Evolutionary conservation across 92 coral and sea anemone genomes (phyloP).

Genomic region (Paramuricea clavata): DNA sequence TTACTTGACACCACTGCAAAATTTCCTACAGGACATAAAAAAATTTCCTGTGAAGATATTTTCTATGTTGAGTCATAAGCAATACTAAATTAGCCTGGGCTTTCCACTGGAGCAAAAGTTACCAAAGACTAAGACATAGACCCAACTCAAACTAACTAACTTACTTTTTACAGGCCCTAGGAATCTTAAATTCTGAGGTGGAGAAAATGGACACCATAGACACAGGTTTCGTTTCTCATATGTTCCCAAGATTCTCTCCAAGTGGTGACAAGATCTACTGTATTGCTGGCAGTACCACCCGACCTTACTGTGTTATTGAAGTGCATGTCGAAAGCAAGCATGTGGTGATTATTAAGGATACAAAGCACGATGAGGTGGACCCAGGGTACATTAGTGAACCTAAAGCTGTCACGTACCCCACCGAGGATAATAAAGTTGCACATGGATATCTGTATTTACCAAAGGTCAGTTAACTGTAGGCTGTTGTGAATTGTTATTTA

Average conservation of each 20-base stretch:
- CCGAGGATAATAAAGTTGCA: constrained; percentile 73
- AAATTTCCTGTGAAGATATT: no score
- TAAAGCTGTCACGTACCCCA: constrained; percentile 73
- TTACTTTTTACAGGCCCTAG: constrained; percentile 61
- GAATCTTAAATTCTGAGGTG: constrained; percentile 70
- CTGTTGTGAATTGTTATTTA: no score
- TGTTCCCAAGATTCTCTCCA: constrained; percentile 64
- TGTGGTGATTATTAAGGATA: constrained; percentile 71
- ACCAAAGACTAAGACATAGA: no score
- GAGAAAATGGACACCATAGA: constrained; percentile 68
- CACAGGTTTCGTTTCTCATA: constrained; percentile 70
- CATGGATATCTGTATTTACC: constrained; percentile 91
- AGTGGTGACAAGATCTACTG: constrained; percentile 77
- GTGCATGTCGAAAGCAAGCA: constrained; percentile 66
- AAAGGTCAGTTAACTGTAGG: constrained; percentile 61
- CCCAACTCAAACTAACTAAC: background rate
- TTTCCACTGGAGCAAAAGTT: no score
- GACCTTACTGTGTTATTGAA: constrained; percentile 71
- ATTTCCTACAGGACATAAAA: no score
- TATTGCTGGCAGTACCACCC: constrained; percentile 76
- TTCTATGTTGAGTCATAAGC: no score
- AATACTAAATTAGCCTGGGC: no score
- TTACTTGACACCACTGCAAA: no score
- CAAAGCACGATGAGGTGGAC: constrained; percentile 63
- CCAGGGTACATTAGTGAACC: constrained; percentile 84